Base-by-base conservation (phyloP, 2,888 invertebrate genomes). In the Subacronicta megacephala region DNA sequence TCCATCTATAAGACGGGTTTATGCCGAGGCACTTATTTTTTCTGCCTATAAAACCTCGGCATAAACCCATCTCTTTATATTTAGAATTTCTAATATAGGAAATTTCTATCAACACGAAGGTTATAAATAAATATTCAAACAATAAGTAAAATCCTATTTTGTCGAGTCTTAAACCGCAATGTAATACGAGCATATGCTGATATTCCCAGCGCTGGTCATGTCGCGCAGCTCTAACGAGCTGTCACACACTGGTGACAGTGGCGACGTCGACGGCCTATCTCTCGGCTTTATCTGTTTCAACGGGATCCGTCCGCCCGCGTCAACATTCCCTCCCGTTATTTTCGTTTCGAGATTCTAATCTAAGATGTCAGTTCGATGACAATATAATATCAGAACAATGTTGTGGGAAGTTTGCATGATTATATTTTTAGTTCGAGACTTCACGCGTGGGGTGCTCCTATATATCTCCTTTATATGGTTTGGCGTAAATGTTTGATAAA, bases 341-440 rank as follows among this genome's bases (percentile, higher is more conserved):
- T 78, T 77, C 77, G 70, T 73, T 77, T 73, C 60, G 56, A 76
- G 84, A 85, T 85, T 81, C 71, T 80, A 81, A 85, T 85, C 85
- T 82, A 55, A 54, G 54, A 62, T 66, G 65, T 75, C 53, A 47
- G 18, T 68, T 62, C 50, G 38, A 63, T 52, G 60, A 65, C 49
- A 66, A 43, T 51, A 58, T 71, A 62, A 53, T 61, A 47, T 62
- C 35, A 57, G 17, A 23, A 45, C 36, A 55, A 68, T 55, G 36
- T 72, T 42, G 31, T 65, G 43, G 38, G 31, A 38, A 37, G 18
- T 50, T 59, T 49, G 41, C 10, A 10, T 38, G 26, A 20, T 35
- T 38, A 7, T 59, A 33, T 47, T 60, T 58, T 38, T 17, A 16
- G 15, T 31, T 49, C n/a, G 2, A 10, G 6, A 23, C 9, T 35